Evolutionary conservation across 1,140 invertebrate species (phyloP), one percentile per base, ranked within the genome.

Genomic region (Diprion similis): DNA sequence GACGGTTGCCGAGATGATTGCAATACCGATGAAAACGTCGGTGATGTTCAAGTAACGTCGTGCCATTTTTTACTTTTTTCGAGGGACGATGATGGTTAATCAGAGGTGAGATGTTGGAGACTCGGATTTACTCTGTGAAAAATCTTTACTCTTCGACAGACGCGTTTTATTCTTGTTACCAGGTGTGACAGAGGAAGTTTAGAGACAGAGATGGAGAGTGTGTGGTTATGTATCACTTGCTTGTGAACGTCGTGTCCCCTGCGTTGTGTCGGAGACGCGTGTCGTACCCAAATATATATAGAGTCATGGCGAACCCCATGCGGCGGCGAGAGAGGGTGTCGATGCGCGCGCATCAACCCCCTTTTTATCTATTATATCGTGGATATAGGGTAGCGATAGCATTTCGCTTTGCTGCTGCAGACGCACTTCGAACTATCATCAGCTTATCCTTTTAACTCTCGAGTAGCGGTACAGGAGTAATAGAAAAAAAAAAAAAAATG

Each of bases 181-280:
- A n/a, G n/a, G n/a, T n/a, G n/a, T n/a, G n/a, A n/a, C n/a, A n/a
- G n/a, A n/a, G n/a, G n/a, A n/a, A n/a, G n/a, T n/a, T n/a, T n/a
- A n/a, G n/a, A n/a, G n/a, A n/a, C n/a, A n/a, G n/a, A n/a, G n/a
- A n/a, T n/a, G n/a, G n/a, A n/a, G n/a, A n/a, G n/a, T n/a, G n/a
- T n/a, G n/a, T n/a, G n/a, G n/a, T n/a, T n/a, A n/a, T n/a, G n/a
- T 59, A 4, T 13, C n/a, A 17, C 24, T 37, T 37, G 24, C 24
- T 37, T 6, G 24, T 9, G 51, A 59, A 59, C 51, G 51, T 17
- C 51, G 51, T 17, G 51, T 59, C 11, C 24, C 24, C 24, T 37
- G 51, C 51, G 51, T 59, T 15, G 51, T 59, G 51, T 59, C 51
- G n/a, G 51, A 59, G 51, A 59, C 51, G 51, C 51, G 51, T 59